phyloP scores from a whole-genome alignment of 2,888 invertebrate species.

The Mesorhabditis sp. region DNA sequence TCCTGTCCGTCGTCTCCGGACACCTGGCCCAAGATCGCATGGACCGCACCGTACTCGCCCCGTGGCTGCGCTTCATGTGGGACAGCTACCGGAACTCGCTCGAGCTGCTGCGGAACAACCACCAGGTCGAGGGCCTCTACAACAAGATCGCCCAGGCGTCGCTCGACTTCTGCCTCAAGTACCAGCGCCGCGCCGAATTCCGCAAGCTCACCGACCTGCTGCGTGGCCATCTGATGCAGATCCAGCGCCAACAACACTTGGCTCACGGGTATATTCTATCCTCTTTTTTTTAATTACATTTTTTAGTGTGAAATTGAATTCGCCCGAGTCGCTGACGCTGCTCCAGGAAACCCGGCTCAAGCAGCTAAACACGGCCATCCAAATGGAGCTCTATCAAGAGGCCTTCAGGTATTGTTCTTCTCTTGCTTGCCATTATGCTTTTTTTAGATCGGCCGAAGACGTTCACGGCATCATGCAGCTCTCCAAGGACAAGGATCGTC shows the following conservation, averaged over 20 bases:
- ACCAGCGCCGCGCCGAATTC: constrained; percentile 94
- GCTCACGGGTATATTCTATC: constrained; percentile 33
- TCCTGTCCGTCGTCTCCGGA: constrained; percentile 82
- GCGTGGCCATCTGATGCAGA: constrained; percentile 90
- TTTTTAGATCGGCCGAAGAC: constrained; percentile 79
- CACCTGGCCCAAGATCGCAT: constrained; percentile 92
- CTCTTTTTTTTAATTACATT: constrained; percentile 6
- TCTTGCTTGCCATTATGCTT: neutral
- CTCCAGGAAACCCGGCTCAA: constrained; percentile 92
- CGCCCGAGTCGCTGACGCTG: constrained; percentile 91
- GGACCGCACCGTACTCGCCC: constrained; percentile 91
- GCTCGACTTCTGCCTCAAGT: constrained; percentile 85
- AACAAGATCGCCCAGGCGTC: constrained; percentile 88
- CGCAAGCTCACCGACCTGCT: constrained; percentile 94
- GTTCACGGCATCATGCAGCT: constrained; percentile 95
- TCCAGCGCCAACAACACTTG: constrained; percentile 72
- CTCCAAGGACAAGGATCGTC: constrained; percentile 71
- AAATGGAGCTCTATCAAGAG: constrained; percentile 97
- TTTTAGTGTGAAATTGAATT: constrained; percentile 73
- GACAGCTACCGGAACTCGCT: constrained; percentile 98
- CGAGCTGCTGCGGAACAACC: constrained; percentile 89
- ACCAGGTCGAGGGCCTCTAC: constrained; percentile 75
- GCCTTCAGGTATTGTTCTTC: constrained; percentile 41
- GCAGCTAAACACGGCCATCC: constrained; percentile 93
- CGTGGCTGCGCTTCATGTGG: constrained; percentile 99